Base-by-base conservation (phyloP, 37 sponge, comb jelly and placozoan genomes). In the Amphimedon queenslandica region DNA sequence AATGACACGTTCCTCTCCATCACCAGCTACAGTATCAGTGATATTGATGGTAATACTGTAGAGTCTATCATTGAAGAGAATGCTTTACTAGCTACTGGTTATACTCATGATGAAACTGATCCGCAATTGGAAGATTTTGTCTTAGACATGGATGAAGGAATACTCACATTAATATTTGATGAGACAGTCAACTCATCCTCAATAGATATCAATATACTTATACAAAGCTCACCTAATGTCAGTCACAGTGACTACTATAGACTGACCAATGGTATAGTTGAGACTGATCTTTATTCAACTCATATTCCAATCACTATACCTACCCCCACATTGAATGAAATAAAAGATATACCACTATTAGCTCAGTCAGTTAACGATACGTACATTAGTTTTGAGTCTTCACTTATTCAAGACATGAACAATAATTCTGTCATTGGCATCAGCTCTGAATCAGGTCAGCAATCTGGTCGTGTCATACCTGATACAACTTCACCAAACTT, bases 181-280 rank as follows among this genome's bases (percentile, higher is more conserved):
- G 96, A 95, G 66, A 84, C 92, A 21, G 74, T 95, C 1, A 71
- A 88, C 65, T 70, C 74, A 29, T 38, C 34, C 6, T 74, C 92
- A n/a, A 51, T 87, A 30, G 58, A 76, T 25, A 64, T 73, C 34
- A 40, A 77, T 37, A 51, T 91, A 20, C 74, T 55, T 41, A 39
- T 95, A 6, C 96, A 91, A 33, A 74, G 74, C 41, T 21, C 36
- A 23, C 57, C 31, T 31, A 80, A 75, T 66, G 38, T 37, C 3
- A 68, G 61, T 34, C 34, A 43, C 4, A 51, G n/a, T 40, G 58
- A 43, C 21, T 47, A 31, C 31, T 82, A 75, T 35, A 72, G 70
- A 18, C 74, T 88, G 6, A 66, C 65, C 0, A 43, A 72, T 79
- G 90, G 81, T 8, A 53, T 53, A 2, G 27, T 78, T 36, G 25